Conservation (phyloP, 2,888 invertebrate species). For the Meliscaeva auricollis region DNA sequence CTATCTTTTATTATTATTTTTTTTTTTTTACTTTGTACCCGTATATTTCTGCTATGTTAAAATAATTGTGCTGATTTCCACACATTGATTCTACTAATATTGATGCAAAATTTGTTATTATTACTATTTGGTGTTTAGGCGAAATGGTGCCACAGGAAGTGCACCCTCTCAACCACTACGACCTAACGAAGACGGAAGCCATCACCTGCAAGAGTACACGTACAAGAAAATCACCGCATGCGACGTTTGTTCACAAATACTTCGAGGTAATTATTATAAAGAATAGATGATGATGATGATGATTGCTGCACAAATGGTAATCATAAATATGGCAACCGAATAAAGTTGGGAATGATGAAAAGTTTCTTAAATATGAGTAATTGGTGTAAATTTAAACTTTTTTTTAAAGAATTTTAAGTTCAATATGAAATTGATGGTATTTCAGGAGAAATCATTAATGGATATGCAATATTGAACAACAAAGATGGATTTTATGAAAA, state of each 20-base stretch:
- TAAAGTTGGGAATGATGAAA: not conserved
- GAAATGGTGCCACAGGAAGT: slow-evolving; percentile 89
- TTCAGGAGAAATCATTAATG: too few relatives aligned
- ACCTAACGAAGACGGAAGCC: slow-evolving; percentile 85
- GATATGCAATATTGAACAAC: too few relatives aligned
- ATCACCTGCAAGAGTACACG: slow-evolving; percentile 96
- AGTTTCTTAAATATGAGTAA: too few relatives aligned
- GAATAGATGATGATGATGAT: not conserved
- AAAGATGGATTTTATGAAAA: too few relatives aligned
- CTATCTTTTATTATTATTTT: slow-evolving; percentile 6
- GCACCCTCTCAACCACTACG: slow-evolving; percentile 82
- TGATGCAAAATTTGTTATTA: slow-evolving; percentile 33
- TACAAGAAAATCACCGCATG: slow-evolving; percentile 98
- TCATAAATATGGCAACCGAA: not conserved
- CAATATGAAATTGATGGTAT: too few relatives aligned
- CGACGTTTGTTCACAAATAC: slow-evolving; percentile 96
- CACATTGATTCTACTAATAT: slow-evolving; percentile 51
- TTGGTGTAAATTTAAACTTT: too few relatives aligned
- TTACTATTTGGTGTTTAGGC: slow-evolving; percentile 84
- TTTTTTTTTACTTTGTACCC: slow-evolving; percentile 3
- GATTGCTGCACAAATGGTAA: not conserved
- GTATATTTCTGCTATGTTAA: slow-evolving; percentile 35
- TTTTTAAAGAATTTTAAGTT: too few relatives aligned
- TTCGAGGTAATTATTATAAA: slow-evolving; percentile 88
- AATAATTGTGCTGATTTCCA: slow-evolving; percentile 2